Percentiles rank a stretch among this genome's conserved stretches.
Evolutionary conservation across 2,113 vertebrate species (phyloP).

Genomic region (Callocephalon fimbriatum): DNA sequence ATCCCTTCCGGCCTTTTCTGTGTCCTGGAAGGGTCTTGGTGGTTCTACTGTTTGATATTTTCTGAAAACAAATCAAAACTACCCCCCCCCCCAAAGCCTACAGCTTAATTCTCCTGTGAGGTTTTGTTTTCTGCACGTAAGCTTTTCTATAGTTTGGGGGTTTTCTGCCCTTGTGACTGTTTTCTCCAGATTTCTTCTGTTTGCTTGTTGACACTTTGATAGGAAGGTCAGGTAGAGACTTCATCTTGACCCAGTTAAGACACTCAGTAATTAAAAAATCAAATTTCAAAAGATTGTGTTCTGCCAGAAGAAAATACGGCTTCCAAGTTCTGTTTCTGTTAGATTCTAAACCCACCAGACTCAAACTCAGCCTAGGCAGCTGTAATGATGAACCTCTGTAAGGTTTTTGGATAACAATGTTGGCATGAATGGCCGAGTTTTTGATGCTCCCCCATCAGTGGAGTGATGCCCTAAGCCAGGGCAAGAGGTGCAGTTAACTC

Average conservation of each 20-base stretch:
- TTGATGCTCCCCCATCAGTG: not conserved
- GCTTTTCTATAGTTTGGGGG: not conserved
- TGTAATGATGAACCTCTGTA: not conserved
- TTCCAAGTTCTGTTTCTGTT: not conserved
- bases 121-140: not conserved
- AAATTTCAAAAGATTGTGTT: not conserved
- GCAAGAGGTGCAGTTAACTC: not conserved
- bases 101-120: not conserved
- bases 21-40: not conserved
- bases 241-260: not conserved
- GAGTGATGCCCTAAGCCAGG: not conserved
- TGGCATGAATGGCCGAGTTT: rapidly evolving
- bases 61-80: not conserved
- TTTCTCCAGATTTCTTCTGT: not conserved
- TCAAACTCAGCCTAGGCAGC: not conserved
- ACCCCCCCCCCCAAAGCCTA: not conserved
- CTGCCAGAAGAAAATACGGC: not conserved
- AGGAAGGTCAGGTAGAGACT: not conserved
- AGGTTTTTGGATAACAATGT: not conserved
- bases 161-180: not conserved
- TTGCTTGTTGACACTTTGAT: not conserved
- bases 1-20: not conserved
- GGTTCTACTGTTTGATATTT: not conserved
- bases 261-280: not conserved
- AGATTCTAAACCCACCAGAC: not conserved